Base-by-base conservation (phyloP, 92 coral and sea anemone genomes). In the Paramuricea clavata region DNA sequence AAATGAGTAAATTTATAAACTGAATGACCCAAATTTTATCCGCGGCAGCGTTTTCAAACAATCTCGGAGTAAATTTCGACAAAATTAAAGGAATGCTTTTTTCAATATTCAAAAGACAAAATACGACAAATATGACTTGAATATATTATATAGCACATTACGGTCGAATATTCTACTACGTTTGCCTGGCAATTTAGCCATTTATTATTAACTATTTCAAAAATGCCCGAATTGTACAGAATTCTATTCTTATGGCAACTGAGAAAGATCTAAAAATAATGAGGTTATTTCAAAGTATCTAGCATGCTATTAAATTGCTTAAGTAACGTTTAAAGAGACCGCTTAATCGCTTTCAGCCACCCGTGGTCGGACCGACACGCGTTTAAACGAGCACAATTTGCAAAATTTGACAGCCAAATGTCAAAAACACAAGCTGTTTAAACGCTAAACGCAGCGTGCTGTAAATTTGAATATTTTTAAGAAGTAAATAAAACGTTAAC, bases 341-440 rank as follows among this genome's bases (percentile, higher is more conserved):
- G 39, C 21, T 3, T 65, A 65, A 28, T 65, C 39, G 72, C 11
- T 31, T 54, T 12, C 17, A 1, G 23, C 62, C 25, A 23, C 62
- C 22, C 22, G n/a, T 1, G 39, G 32, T 1, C 17, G 19, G 72
- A 39, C 44, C n/a, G n/a, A 10, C 19, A 12, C 36, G 72, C 41
- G 39, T 65, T 15, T 27, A 65, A 65, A 30, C 39, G n/a, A 65
- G 23, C 72, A 16, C 72, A 65, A 60, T 65, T 65, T 65, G 72
- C 72, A 30, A 12, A 65, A 27, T 65, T n/a, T 54, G 62, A 54
- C 62, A 54, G 19, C 1, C 23, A 23, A 16, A 65, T 39, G 39
- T 13, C 41, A 33, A 65, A 60, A n/a, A 5, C 19, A 10, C 72
- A 65, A 65, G 72, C 72, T 65, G 72, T 65, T 26, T 12, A 65